Evolutionary conservation across 2,888 invertebrate genomes (phyloP), one percentile per base, ranked within the genome.

Genomic region (Cosmia pyralina): DNA sequence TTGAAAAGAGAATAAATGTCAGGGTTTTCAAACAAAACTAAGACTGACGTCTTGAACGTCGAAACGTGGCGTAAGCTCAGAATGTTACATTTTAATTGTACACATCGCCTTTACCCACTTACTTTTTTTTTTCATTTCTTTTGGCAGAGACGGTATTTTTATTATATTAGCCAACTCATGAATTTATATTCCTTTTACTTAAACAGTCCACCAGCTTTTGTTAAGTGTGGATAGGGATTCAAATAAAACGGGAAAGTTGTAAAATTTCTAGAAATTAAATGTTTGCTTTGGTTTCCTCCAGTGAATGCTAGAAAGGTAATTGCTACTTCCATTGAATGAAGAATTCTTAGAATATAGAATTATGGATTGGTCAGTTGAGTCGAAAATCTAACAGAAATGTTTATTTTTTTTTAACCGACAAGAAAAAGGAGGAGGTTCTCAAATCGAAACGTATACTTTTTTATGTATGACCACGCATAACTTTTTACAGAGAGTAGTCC

Each of bases 31-130:
- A 63, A 72, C 15, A 64, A 46, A 53, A 48, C 0, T 7, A 50
- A 59, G 50, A 19, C 1, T 13, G 7, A 55, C 57, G n/a, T 50
- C n/a, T 4, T 28, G 28, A 28, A 28, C 28, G 28, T 28, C 3
- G 7, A 17, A 34, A 55, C 59, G 65, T 64, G 10, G 52, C 70
- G 65, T 77, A 75, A 60, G 69, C 77, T 77, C 13, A 67, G 48
- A 2, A 38, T 80, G 65, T 57, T 34, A 44, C 4, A 41, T 57
- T 81, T 72, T 78, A 78, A 78, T 76, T 76, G 65, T 63, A 48
- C n/a, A 38, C 41, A n/a, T n/a, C 15, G 72, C 46, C 59, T 55
- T 17, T 38, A 28, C 22, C 11, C 41, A 41, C 62, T n/a, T n/a
- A n/a, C n/a, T 74, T 52, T 52, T 1, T 65, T 66, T 83, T 75